Evolutionary conservation across 2,113 vertebrate genomes (phyloP).

Genomic region (Dicerorhinus sumatrensis): DNA sequence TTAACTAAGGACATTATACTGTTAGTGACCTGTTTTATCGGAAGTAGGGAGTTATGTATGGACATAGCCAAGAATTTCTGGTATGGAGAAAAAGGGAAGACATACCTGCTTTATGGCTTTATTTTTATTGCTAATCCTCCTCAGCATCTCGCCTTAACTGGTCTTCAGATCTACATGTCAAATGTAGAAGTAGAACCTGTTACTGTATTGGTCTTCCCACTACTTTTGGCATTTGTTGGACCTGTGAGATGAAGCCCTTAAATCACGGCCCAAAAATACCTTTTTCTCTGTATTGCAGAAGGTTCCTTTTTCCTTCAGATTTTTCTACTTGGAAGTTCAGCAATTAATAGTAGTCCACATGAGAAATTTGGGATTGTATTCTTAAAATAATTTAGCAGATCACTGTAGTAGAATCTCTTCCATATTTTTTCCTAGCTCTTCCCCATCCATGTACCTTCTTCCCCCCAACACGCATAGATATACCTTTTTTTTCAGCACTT

Average conservation of each 20-base stretch:
- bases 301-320: neutral
- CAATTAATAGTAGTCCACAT: neutral
- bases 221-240: neutral
- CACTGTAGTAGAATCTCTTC: neutral
- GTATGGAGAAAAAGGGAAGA: neutral
- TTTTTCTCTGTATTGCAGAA: neutral
- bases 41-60: neutral
- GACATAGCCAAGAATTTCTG: neutral
- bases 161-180: neutral
- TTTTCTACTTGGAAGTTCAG: constrained; percentile 51
- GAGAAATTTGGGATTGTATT: neutral
- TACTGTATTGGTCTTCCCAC: neutral
- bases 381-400: constrained; percentile 40
- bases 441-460: accelerated
- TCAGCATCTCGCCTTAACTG: neutral
- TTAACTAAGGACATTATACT: neutral
- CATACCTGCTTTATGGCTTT: neutral
- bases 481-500: neutral
- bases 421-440: neutral
- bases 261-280: neutral
- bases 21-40: neutral
- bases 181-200: neutral
- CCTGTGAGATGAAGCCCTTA: neutral
- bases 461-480: neutral
- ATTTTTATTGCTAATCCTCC: constrained; percentile 10